Percentiles rank a stretch among this genome's conserved stretches.
Evolutionary conservation across 2,113 vertebrate genomes (phyloP).

Genomic region (Rhinichthys klamathensis): DNA sequence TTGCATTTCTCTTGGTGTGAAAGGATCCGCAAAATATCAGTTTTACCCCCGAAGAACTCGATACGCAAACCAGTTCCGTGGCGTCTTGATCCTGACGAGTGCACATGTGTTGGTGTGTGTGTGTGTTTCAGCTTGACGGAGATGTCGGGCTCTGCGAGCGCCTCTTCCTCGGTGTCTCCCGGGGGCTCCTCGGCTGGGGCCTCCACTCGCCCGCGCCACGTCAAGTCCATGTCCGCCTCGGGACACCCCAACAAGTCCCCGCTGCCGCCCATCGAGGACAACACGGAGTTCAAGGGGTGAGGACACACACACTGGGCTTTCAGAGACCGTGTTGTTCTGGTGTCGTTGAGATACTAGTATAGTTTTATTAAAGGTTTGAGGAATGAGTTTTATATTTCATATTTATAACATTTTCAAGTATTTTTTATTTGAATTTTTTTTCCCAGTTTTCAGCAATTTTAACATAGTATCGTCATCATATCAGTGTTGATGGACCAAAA

Average conservation of each 20-base stretch:
- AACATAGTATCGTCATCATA: too few species aligned
- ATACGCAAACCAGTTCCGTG: background rate
- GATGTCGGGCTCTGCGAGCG: constrained; percentile 81
- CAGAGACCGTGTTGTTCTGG: background rate
- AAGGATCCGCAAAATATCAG: background rate
- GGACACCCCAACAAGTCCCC: constrained; percentile 92
- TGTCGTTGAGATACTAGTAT: background rate
- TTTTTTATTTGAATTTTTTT: too few species aligned
- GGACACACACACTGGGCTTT: constrained; percentile 55
- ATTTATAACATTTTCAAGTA: too few species aligned
- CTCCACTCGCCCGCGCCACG: constrained; percentile 91
- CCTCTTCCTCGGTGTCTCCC: constrained; percentile 72
- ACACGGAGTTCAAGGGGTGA: constrained; percentile 91
- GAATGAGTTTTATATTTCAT: too few species aligned
- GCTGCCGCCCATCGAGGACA: constrained; percentile 74
- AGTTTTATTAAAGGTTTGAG: background rate
- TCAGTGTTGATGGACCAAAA: too few species aligned
- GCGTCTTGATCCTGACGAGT: background rate
- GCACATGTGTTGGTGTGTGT: background rate
- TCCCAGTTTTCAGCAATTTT: too few species aligned
- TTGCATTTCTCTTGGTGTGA: background rate
- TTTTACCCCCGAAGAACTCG: background rate
- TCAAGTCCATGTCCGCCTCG: constrained; percentile 98
- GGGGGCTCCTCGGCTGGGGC: constrained; percentile 75
- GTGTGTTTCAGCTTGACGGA: constrained; percentile 83